Evolutionary conservation across 2,113 vertebrate species (phyloP).

Genomic region (Vulpes lagopus): DNA sequence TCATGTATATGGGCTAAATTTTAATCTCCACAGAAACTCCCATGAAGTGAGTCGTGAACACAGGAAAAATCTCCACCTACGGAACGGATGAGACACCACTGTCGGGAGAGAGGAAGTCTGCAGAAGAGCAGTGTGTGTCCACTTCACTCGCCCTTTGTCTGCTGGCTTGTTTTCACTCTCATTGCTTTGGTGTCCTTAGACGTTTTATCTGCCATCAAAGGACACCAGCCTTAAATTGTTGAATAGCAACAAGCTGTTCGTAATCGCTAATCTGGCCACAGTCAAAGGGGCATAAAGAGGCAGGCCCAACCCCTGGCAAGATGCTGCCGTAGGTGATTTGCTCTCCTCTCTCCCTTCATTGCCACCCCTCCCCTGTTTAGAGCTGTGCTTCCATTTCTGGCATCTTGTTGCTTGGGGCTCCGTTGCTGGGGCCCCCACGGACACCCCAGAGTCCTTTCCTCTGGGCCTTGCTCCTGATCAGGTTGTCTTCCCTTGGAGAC

Average conservation of each 20-base stretch:
- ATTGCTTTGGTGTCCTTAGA: background rate
- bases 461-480: background rate
- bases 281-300: background rate
- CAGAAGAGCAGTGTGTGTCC: background rate
- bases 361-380: background rate
- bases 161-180: background rate
- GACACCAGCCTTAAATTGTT: background rate
- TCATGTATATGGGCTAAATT: background rate
- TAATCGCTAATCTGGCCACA: background rate
- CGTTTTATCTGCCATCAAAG: slow-evolving; percentile 17
- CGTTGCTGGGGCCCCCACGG: background rate
- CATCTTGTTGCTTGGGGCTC: background rate
- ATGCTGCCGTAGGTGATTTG: background rate
- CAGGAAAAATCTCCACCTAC: background rate
- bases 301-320: background rate
- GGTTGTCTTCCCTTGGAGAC: background rate
- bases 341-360: background rate
- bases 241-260: background rate
- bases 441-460: background rate
- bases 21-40: background rate
- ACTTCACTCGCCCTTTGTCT: background rate
- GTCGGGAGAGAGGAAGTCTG: background rate
- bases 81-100: background rate
- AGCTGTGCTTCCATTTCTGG: background rate
- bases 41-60: background rate